Conservation (phyloP, 2,797 vertebrate genomes). For the Ispidina picta region DNA sequence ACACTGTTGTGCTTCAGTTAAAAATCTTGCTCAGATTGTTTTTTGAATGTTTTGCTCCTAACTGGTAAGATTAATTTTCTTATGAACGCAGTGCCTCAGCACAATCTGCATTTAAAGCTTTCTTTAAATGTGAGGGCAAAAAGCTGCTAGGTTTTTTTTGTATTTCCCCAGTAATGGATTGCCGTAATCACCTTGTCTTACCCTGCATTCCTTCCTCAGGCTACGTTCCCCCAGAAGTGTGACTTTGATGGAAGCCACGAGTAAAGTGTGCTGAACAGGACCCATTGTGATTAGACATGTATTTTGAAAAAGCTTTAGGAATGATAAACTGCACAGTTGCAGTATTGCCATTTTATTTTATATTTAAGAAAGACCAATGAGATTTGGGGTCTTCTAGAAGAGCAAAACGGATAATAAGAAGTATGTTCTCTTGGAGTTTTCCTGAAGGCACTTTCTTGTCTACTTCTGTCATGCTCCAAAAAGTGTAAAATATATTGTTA, state of each 20-base stretch:
- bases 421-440: constrained; percentile 20
- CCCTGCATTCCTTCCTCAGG: neutral
- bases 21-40: neutral
- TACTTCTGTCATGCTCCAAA: constrained; percentile 11
- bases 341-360: constrained; percentile 29
- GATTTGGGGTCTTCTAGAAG: constrained; percentile 29
- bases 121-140: neutral
- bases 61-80: neutral
- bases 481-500: constrained; percentile 37
- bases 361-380: constrained; percentile 37
- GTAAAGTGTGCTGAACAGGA: neutral
- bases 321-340: constrained; percentile 50
- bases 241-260: constrained; percentile 4
- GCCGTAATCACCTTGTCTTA: constrained; percentile 15
- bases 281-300: neutral
- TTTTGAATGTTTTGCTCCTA: neutral
- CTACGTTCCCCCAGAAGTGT: neutral
- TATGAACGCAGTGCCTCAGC: neutral
- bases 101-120: neutral
- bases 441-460: constrained; percentile 33
- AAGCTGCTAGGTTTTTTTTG: neutral
- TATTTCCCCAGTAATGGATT: neutral
- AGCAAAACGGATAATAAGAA: neutral
- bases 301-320: constrained; percentile 38
- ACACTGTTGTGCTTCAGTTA: neutral